Conservation (phyloP, 2,888 invertebrate species). For the Pterostichus niger region DNA sequence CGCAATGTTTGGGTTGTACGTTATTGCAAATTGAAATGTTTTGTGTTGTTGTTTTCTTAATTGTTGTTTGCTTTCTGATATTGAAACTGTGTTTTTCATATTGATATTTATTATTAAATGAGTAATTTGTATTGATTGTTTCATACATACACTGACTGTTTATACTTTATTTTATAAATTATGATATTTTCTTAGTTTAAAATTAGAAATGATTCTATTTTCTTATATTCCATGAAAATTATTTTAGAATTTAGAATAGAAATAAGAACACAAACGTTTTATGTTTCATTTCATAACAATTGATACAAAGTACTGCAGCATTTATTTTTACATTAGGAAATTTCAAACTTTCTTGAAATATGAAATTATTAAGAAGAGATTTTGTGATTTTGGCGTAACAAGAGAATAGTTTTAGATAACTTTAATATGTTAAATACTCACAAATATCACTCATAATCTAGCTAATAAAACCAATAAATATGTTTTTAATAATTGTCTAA, state of each 20-base stretch:
- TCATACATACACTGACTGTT: neutral
- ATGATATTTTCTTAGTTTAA: neutral
- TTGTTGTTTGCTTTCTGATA: neutral
- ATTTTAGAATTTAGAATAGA: neutral
- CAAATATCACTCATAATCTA: no score
- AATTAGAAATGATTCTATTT: neutral
- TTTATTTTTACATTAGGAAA: neutral
- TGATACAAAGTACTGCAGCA: neutral
- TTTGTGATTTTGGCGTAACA: neutral
- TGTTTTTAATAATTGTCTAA: no score
- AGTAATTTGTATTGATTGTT: neutral
- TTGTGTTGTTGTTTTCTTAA: conserved; percentile 9
- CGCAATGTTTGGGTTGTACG: no score
- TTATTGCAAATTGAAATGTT: no score
- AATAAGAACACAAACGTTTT: neutral
- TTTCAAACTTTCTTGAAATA: neutral
- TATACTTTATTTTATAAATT: neutral
- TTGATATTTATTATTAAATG: neutral
- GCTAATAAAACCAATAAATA: no score
- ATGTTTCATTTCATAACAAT: neutral
- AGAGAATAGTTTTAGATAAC: no score
- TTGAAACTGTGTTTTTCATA: neutral
- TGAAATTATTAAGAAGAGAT: neutral
- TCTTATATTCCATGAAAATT: neutral
- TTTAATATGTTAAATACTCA: no score